These are phyloP conservation scores for Drosophila tristis DNA, from an alignment of 1,140 invertebrate species.

Conservation along the genomic window DNA sequence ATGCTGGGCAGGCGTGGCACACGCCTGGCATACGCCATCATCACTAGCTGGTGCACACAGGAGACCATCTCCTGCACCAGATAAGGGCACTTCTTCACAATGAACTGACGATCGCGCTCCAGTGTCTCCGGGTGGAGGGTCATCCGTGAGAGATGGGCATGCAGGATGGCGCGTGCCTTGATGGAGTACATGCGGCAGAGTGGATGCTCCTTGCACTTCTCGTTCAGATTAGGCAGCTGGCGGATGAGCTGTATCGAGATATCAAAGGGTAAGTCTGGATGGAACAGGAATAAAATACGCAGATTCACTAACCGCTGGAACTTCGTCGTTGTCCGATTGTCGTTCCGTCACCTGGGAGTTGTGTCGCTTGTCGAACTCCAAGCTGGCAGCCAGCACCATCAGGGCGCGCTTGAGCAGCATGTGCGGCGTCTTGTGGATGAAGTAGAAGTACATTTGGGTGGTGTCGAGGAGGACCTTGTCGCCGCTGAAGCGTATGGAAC, in stretches of 20 bases:
- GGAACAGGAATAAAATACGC: background rate
- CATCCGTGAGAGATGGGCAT: constrained; percentile 96
- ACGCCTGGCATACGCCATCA: constrained; percentile 95
- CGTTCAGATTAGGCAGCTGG: constrained; percentile 94
- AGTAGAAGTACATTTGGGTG: constrained; percentile 97
- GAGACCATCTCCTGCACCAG: constrained; percentile 99
- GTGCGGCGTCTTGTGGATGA: constrained; percentile 97
- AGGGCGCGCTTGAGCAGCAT: constrained; percentile 97
- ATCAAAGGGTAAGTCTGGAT: too few species aligned
- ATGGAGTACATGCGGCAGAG: constrained; percentile 97
- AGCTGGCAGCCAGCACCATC: constrained; percentile 97
- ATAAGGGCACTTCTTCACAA: constrained; percentile 96
- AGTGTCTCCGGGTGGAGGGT: constrained; percentile 91
- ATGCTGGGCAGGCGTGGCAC: constrained; percentile 91
- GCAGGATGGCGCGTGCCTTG: constrained; percentile 96
- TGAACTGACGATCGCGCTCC: constrained; percentile 93
- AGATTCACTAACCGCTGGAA: constrained; percentile 90
- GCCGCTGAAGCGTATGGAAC: constrained; percentile 97
- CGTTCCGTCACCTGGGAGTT: constrained; percentile 98
- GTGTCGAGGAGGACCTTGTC: constrained; percentile 98
- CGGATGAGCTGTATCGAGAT: constrained; percentile 90
- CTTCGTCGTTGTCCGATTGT: constrained; percentile 97
- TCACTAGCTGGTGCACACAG: constrained; percentile 96
- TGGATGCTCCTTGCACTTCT: constrained; percentile 98
- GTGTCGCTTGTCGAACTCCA: constrained; percentile 97